phyloP scores from a whole-genome alignment of 2,113 vertebrate genomes.

The Phaethornis superciliosus region DNA sequence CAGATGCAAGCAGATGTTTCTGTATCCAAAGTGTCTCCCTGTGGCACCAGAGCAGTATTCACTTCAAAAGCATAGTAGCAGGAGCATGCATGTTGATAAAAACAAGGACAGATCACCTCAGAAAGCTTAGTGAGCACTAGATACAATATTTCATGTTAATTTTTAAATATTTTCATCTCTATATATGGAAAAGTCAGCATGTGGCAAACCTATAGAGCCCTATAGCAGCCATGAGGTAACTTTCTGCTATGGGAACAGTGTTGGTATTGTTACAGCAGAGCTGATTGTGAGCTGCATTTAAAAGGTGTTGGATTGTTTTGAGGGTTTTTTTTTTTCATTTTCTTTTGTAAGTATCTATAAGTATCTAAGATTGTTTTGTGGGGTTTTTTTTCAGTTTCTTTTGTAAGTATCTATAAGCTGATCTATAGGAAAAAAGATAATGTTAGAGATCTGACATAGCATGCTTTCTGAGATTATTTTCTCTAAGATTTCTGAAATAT shows the following conservation, averaged over 20 bases:
- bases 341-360: no score
- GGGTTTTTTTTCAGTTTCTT: no score
- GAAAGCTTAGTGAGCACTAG: neutral
- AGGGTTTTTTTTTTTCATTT: no score
- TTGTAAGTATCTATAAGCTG: neutral
- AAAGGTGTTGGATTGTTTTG: neutral
- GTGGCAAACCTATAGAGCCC: neutral
- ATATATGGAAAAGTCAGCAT: neutral
- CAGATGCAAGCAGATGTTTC: slow-evolving; percentile 47
- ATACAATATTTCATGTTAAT: neutral
- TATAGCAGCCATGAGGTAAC: neutral
- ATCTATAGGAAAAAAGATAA: neutral
- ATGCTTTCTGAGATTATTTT: neutral
- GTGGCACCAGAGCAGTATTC: neutral
- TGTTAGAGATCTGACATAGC: neutral
- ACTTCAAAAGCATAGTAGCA: neutral
- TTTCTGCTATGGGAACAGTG: neutral
- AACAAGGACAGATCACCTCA: neutral
- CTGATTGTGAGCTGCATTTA: neutral
- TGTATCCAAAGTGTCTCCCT: neutral
- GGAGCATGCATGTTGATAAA: neutral
- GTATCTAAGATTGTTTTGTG: no score
- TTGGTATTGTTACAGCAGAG: neutral
- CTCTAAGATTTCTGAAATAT: slow-evolving; percentile 25
- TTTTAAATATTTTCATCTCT: neutral